phyloP scores from a whole-genome alignment of 1,140 invertebrate species.

The Sycobia sp. region DNA sequence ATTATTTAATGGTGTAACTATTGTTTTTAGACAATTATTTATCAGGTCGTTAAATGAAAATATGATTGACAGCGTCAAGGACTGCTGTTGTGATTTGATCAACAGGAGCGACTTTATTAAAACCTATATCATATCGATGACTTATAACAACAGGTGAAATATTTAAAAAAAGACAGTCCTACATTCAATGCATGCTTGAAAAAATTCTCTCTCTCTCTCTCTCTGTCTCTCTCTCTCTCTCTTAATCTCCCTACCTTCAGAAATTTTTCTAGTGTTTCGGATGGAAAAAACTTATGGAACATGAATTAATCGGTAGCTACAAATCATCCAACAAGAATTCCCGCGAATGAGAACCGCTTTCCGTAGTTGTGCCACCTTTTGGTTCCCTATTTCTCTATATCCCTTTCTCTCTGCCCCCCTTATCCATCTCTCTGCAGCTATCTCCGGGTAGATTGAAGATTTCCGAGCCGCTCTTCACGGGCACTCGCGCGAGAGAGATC shows the following conservation, averaged over 20 bases:
- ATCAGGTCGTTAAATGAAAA: too few relatives aligned
- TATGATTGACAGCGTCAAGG: too few relatives aligned
- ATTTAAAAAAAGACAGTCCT: too few relatives aligned
- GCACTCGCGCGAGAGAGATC: too few relatives aligned
- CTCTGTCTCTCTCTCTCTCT: not conserved
- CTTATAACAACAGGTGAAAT: too few relatives aligned
- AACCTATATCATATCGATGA: too few relatives aligned
- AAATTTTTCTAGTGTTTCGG: not conserved
- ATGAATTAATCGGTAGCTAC: constrained; percentile 45
- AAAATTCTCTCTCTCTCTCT: not conserved
- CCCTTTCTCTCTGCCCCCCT: not conserved
- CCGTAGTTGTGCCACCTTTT: constrained; percentile 3
- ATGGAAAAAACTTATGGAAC: constrained; percentile 30
- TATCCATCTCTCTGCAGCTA: too few relatives aligned
- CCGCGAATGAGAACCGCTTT: constrained; percentile 37
- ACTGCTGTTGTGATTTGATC: too few relatives aligned
- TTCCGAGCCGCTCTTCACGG: not conserved
- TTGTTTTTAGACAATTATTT: too few relatives aligned
- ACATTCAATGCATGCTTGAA: too few relatives aligned
- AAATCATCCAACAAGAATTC: constrained; percentile 40
- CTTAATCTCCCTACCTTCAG: not conserved
- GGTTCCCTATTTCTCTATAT: not conserved
- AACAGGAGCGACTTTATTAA: too few relatives aligned
- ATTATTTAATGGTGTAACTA: too few relatives aligned
- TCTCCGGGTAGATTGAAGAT: constrained; percentile 7